Percentiles rank a stretch among this genome's conserved stretches.
Conservation (phyloP, 2,888 invertebrate species). For the Blera fallax region DNA sequence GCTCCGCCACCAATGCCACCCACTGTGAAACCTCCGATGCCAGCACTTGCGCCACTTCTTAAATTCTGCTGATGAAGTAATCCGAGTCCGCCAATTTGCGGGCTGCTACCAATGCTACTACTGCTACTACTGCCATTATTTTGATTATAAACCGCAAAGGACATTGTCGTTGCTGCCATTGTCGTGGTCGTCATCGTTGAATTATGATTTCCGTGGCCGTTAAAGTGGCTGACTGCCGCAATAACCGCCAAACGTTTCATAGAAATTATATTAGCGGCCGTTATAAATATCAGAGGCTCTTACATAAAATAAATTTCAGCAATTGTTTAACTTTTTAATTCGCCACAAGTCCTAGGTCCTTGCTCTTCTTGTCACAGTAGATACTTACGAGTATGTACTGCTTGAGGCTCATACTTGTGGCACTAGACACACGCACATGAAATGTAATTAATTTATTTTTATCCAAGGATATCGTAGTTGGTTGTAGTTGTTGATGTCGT, state of each 20-base stretch:
- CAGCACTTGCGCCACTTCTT: slow-evolving; percentile 73
- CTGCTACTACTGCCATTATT: slow-evolving; percentile 82
- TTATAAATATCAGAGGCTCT: slow-evolving; percentile 6
- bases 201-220: slow-evolving; percentile 74
- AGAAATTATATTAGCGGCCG: slow-evolving; percentile 82
- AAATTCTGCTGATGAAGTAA: slow-evolving; percentile 78
- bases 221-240: slow-evolving; percentile 79
- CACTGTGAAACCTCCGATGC: slow-evolving; percentile 48
- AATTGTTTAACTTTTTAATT: slow-evolving; percentile 39
- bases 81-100: slow-evolving; percentile 80
- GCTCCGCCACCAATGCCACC: slow-evolving; percentile 74
- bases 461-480: slow-evolving; percentile 45
- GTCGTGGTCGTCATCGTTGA: slow-evolving; percentile 73
- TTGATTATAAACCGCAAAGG: slow-evolving; percentile 53
- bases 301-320: slow-evolving; percentile 1
- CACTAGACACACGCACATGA: slow-evolving; percentile 32
- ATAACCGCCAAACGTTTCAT: slow-evolving; percentile 85
- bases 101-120: slow-evolving; percentile 81
- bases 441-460: slow-evolving; percentile 62
- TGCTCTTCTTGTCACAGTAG: slow-evolving; percentile 28
- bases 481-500: slow-evolving; percentile 20
- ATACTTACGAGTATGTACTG: slow-evolving; percentile 1
- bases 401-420: slow-evolving; percentile 39
- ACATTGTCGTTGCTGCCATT: slow-evolving; percentile 64
- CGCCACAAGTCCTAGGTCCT: neutral